These are phyloP conservation scores for Dione vanillae DNA, from an alignment of 2,888 invertebrate genomes.

Conservation along the genomic window DNA sequence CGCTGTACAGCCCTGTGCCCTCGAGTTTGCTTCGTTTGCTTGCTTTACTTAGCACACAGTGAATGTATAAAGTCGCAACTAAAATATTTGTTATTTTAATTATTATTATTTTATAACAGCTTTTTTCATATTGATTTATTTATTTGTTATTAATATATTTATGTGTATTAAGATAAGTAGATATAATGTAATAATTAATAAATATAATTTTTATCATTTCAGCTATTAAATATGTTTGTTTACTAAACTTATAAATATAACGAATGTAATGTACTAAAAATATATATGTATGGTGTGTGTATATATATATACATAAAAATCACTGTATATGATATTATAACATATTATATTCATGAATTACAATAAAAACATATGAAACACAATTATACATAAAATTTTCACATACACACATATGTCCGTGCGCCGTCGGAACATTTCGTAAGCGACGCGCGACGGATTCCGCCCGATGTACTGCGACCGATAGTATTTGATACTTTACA, in stretches of 20 bases:
- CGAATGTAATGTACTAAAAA: too few species aligned
- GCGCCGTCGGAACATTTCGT: constrained; percentile 70
- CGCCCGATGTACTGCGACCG: constrained; percentile 57
- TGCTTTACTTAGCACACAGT: constrained; percentile 72
- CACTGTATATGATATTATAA: too few species aligned
- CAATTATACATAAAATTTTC: constrained; percentile 31
- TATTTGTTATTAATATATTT: too few species aligned
- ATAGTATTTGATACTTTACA: constrained; percentile 58
- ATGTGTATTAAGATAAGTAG: too few species aligned
- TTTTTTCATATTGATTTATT: too few species aligned
- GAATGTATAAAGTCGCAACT: constrained; percentile 59
- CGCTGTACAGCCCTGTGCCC: constrained; percentile 71
- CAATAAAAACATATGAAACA: background rate
- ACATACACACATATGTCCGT: constrained; percentile 49
- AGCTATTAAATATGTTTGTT: too few species aligned
- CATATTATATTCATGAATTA: too few species aligned
- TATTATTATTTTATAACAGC: constrained; percentile 3
- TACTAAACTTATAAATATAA: too few species aligned
- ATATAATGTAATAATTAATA: too few species aligned
- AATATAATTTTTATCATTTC: too few species aligned
- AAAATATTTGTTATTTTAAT: constrained; percentile 44
- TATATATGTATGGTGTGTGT: too few species aligned
- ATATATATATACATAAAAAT: too few species aligned
- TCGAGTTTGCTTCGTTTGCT: constrained; percentile 77
- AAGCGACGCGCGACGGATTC: constrained; percentile 79